Evolutionary conservation across 2,888 invertebrate genomes (phyloP), one percentile per base, ranked within the genome.

Genomic region (Monopis laevigella): DNA sequence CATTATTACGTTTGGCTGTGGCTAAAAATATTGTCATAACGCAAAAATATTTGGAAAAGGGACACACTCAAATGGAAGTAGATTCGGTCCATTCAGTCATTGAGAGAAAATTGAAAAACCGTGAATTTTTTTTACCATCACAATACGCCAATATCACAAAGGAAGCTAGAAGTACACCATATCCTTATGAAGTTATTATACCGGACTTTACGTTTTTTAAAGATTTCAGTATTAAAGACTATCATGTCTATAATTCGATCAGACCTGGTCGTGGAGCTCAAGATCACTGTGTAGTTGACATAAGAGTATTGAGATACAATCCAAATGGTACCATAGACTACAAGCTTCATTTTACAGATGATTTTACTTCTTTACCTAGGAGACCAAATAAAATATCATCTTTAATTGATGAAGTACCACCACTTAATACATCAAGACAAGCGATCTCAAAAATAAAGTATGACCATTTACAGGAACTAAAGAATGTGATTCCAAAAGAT

Each of bases 11-110:
- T 39, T 34, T 47, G 27, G 45, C 47, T 38, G 46, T 27, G 2
- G 35, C 35, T 11, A 43, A 46, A 24, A 47, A 48, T 41, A 43
- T 46, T 29, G 42, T 51, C 5, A 40, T 56, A 13, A 53, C 50
- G 3, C 55, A 55, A 35, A 54, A 55, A 27, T 54, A 44, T 29
- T 42, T 55, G 5, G 55, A 52, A 43, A 49, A 48, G 21, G 55
- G 52, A 18, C 54, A 56, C 8, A 48, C 47, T 19, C 46, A 47
- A 34, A 47, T 48, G 46, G 46, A 26, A 36, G 29, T 45, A 32
- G 34, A 48, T 39, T 43, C 42, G 11, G 45, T 45, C 36, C 48
- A 48, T 43, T 40, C 45, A 18, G 13, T 26, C 30, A 44, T 47
- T 39, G 46, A 46, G 30, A 45, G 42, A 39, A 42, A 43, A 30